phyloP scores from a whole-genome alignment of 2,113 vertebrate species.

The Mastomys natalensis region DNA sequence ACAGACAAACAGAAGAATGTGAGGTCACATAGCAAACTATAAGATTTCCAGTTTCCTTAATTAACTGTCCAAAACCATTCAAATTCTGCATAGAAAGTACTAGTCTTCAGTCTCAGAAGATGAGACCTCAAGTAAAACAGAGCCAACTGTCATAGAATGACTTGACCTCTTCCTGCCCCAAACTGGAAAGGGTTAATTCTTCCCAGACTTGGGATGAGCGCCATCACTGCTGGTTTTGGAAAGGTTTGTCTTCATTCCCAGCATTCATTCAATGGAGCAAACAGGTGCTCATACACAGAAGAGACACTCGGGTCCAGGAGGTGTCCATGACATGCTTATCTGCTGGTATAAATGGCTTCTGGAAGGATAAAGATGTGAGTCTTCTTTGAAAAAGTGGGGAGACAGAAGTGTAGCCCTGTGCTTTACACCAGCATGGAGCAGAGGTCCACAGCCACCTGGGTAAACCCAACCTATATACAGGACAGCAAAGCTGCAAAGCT shows the following conservation, averaged over 20 bases:
- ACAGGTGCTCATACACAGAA: not conserved
- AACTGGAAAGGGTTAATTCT: not conserved
- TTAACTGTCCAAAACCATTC: constrained; percentile 15
- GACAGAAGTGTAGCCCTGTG: accelerated
- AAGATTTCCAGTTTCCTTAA: constrained; percentile 28
- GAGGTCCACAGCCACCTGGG: not conserved
- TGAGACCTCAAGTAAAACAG: not conserved
- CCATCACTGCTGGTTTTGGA: too few species aligned
- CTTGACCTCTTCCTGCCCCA: not conserved
- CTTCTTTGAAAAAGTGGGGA: not conserved
- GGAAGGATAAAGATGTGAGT: not conserved
- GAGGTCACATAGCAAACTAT: not conserved
- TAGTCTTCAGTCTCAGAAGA: not conserved
- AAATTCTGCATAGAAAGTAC: not conserved
- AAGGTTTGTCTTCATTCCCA: not conserved
- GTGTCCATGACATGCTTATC: not conserved
- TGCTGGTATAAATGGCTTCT: not conserved
- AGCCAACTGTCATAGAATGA: not conserved
- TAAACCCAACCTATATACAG: not conserved
- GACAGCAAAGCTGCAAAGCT: not conserved
- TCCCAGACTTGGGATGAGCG: not conserved
- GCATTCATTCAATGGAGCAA: not conserved
- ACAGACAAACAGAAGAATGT: not conserved
- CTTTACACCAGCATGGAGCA: not conserved
- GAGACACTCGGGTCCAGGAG: not conserved